Conservation (phyloP, 2,113 vertebrate genomes). For the Mastomys natalensis region DNA sequence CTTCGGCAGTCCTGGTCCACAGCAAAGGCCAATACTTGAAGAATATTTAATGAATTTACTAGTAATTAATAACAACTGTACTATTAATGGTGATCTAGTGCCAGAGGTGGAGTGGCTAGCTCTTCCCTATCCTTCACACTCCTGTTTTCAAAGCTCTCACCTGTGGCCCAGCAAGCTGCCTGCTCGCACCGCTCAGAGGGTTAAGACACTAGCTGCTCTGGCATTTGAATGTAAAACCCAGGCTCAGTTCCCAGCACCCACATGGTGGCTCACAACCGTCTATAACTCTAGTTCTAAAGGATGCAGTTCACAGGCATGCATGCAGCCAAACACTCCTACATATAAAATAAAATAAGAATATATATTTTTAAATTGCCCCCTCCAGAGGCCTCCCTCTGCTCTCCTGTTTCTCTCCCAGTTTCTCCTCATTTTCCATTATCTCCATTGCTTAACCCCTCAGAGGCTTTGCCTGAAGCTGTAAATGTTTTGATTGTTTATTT, state of each 20-base stretch:
- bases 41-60: background rate
- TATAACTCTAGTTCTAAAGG: background rate
- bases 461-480: background rate
- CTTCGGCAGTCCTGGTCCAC: no score
- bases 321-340: background rate
- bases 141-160: background rate
- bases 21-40: background rate
- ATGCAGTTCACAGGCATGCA: background rate
- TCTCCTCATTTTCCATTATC: background rate
- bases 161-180: background rate
- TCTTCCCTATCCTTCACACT: background rate
- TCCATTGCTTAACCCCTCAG: background rate
- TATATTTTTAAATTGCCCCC: background rate
- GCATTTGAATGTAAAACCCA: background rate
- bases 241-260: background rate
- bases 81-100: background rate
- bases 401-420: background rate
- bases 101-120: background rate
- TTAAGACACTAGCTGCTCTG: background rate
- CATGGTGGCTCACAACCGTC: background rate
- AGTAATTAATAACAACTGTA: background rate
- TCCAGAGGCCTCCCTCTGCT: background rate
- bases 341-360: background rate
- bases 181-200: no score
- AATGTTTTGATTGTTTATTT: constrained; percentile 18